Base-by-base conservation (phyloP, 2,113 vertebrate species). In the Osmerus mordax region DNA sequence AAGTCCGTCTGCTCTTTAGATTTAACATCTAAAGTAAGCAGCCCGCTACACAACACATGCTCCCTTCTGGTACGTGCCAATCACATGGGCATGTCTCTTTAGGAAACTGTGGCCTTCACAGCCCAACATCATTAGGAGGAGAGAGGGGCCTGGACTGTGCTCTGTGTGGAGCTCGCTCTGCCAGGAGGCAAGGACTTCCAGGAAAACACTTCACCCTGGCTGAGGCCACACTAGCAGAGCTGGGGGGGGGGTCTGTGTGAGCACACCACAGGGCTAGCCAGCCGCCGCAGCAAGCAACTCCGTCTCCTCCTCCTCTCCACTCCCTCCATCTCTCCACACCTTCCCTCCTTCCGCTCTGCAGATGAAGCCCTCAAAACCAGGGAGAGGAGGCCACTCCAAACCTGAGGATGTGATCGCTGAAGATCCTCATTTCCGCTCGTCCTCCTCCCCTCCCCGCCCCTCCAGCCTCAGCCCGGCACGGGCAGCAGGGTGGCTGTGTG, bases 341-440 rank as follows among this genome's bases (percentile, higher is more conserved):
- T 62, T 9, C 11, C 9, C 12, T 2, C 41, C 65, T 53, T 51
- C 53, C 41, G 36, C 60, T 41, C 58, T 51, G 54, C 47, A 19
- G 66, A 41, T 32, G 28, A 74, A 58, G 67, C 23, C 13, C 47
- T 18, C 21, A 12, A 68, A 58, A 32, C 47, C 53, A 41, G 32
- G 8, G 9, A 75, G 14, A 21, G 2, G 14, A 55, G 54, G 18
- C 16, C 18, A 7, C 51, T 51, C 18, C 28, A 18, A 15, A 19
- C 8, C 63, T 18, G 9, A 3, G 32, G 59, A 78, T 52, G 66
- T 65, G 61, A 69, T 72, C 36, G 64, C 61, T 51, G n/a, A 54
- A 18, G 6, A 56, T 67, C 15, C 32, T 71, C 28, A 70, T 19
- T 75, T 41, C 60, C 61, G 19, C 11, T 13, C 62, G 6, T 18